A percentile compares a stretch with the other conserved stretches of the same genome.
These are phyloP conservation scores for Riptortus pedestris DNA, from an alignment of 1,140 invertebrate species.

Conservation along the genomic window DNA sequence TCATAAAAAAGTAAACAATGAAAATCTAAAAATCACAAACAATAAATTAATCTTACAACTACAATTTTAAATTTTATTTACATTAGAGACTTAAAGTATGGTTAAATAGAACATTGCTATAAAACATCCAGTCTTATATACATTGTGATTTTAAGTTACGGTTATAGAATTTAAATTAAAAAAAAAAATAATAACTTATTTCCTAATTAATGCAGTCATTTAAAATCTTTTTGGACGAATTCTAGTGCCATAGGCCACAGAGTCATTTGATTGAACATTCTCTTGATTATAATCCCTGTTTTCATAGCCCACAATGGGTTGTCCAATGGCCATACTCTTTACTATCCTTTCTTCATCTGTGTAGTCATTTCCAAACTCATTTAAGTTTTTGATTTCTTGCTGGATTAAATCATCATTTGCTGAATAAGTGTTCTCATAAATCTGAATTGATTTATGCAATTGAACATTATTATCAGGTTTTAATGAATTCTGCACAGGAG, in stretches of 20 bases:
- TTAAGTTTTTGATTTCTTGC: background rate
- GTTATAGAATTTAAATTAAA: no score
- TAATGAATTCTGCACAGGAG: background rate
- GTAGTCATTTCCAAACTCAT: background rate
- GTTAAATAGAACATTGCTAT: background rate
- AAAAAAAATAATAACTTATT: no score
- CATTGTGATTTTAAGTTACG: background rate
- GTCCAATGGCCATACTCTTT: background rate
- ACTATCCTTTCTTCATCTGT: background rate
- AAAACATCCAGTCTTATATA: slow-evolving; percentile 1
- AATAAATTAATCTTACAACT: background rate
- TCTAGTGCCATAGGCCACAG: background rate
- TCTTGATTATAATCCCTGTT: background rate
- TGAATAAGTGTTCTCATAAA: slow-evolving; percentile 8
- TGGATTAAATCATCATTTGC: background rate
- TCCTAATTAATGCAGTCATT: background rate
- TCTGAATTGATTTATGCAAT: slow-evolving; percentile 19
- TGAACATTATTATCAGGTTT: slow-evolving; percentile 25
- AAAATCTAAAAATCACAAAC: background rate
- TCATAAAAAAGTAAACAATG: background rate
- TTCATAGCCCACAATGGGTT: background rate
- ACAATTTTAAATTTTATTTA: background rate
- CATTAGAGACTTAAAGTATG: background rate
- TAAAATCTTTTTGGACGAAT: slow-evolving; percentile 12
- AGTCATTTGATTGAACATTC: background rate